Evolutionary conservation across 2,888 invertebrate species (phyloP).

Genomic region (Flabesymbios commensalis): DNA sequence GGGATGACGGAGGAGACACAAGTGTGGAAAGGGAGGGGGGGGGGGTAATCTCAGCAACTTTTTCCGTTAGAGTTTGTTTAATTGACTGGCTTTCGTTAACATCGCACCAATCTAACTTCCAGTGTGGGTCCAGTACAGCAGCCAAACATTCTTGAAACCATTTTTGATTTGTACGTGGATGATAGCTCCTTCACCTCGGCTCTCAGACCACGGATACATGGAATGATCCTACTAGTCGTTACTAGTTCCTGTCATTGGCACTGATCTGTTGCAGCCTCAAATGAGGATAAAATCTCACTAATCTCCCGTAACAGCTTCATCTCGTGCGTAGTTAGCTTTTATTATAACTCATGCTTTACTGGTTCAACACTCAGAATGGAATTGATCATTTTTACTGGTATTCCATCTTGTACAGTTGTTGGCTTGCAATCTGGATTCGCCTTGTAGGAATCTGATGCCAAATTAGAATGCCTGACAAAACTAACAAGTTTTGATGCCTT

Average conservation of each 20-base stretch:
- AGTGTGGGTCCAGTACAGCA: not conserved
- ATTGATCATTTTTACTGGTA: conserved; percentile 3
- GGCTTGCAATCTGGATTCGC: not conserved
- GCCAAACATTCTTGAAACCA: not conserved
- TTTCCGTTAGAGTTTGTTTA: too few relatives aligned
- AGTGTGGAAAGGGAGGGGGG: too few relatives aligned
- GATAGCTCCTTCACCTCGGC: not conserved
- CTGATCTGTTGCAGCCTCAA: not conserved
- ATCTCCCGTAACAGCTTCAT: too few relatives aligned
- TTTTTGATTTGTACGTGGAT: not conserved
- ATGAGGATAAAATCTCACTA: not conserved
- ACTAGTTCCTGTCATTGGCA: not conserved
- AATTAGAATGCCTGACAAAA: not conserved
- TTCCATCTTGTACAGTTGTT: conserved; percentile 2
- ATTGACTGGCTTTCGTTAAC: not conserved
- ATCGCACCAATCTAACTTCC: not conserved
- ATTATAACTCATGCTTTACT: not conserved
- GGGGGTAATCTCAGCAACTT: too few relatives aligned
- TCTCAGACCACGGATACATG: not conserved
- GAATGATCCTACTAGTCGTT: not conserved
- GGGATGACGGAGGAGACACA: not conserved
- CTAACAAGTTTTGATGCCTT: not conserved
- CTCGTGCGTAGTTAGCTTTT: conserved; percentile 5
- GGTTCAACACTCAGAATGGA: conserved; percentile 5
- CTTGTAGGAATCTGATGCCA: conserved; percentile 1